Percentiles rank a stretch among this genome's conserved stretches.
These are phyloP conservation scores for Girardia tigrina DNA, from an alignment of 2,888 invertebrate genomes.

Conservation along the genomic window DNA sequence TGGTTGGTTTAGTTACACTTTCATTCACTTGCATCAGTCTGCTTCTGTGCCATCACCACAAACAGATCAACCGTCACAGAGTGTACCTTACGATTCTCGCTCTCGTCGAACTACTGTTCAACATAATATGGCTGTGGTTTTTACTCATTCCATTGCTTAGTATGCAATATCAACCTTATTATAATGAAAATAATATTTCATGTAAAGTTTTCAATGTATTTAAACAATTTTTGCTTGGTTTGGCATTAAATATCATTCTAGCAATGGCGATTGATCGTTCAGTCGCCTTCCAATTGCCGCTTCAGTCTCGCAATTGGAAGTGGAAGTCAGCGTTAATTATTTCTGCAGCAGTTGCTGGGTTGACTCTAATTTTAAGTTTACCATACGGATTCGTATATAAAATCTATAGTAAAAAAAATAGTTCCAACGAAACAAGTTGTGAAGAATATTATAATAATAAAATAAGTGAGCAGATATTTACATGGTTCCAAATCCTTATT, in stretches of 20 bases:
- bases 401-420: neutral
- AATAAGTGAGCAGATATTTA: neutral
- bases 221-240: neutral
- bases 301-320: neutral
- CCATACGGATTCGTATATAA: neutral
- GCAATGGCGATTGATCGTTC: neutral
- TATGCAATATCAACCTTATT: neutral
- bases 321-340: neutral
- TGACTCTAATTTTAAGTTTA: neutral
- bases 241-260: neutral
- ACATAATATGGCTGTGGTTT: neutral
- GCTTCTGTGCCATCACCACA: neutral
- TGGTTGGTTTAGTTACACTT: neutral
- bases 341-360: neutral
- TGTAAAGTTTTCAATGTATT: neutral
- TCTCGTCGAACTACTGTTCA: neutral
- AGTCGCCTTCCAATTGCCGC: neutral
- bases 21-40: neutral
- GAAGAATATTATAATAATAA: neutral
- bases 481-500: slow-evolving; percentile 2
- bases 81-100: neutral
- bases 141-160: slow-evolving; percentile 11
- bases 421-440: neutral
- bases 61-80: neutral
- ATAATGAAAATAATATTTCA: neutral